Evolutionary conservation across 2,888 invertebrate species (phyloP).

Genomic region (Meta bourneti): DNA sequence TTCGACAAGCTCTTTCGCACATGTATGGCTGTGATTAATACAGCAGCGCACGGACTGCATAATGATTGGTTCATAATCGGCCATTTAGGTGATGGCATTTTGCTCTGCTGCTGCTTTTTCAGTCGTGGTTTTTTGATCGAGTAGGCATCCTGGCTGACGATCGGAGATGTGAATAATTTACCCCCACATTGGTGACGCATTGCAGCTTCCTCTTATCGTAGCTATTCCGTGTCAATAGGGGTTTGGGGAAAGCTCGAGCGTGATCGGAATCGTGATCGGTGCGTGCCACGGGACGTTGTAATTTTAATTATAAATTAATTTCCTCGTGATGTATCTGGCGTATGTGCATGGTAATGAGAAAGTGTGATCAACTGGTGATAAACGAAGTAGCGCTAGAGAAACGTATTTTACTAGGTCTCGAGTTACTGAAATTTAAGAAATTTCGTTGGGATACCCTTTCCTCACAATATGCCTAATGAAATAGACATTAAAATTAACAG

Average conservation of each 20-base stretch:
- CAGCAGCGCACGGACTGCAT: slow-evolving; percentile 64
- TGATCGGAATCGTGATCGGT: too few species aligned
- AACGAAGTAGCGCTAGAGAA: neutral
- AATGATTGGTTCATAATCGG: slow-evolving; percentile 72
- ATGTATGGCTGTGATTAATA: slow-evolving; percentile 62
- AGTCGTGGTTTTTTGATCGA: neutral
- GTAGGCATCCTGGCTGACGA: slow-evolving; percentile 34
- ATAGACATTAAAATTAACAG: too few species aligned
- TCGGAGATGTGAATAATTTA: slow-evolving; percentile 48
- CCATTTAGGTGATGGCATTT: slow-evolving; percentile 60
- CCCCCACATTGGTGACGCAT: slow-evolving; percentile 39
- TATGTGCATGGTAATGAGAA: neutral
- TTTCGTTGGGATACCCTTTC: too few species aligned
- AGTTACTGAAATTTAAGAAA: too few species aligned
- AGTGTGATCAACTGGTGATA: neutral
- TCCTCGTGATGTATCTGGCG: neutral
- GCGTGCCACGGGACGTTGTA: too few species aligned
- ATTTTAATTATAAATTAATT: neutral
- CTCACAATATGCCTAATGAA: too few species aligned
- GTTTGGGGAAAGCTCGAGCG: too few species aligned
- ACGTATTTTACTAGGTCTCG: neutral
- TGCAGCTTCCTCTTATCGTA: slow-evolving; percentile 8
- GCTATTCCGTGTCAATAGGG: slow-evolving; percentile 25
- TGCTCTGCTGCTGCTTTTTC: slow-evolving; percentile 2
- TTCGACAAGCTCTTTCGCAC: slow-evolving; percentile 72